phyloP scores from a whole-genome alignment of 2,888 invertebrate species.

The Lissocephala sabroskyi region DNA sequence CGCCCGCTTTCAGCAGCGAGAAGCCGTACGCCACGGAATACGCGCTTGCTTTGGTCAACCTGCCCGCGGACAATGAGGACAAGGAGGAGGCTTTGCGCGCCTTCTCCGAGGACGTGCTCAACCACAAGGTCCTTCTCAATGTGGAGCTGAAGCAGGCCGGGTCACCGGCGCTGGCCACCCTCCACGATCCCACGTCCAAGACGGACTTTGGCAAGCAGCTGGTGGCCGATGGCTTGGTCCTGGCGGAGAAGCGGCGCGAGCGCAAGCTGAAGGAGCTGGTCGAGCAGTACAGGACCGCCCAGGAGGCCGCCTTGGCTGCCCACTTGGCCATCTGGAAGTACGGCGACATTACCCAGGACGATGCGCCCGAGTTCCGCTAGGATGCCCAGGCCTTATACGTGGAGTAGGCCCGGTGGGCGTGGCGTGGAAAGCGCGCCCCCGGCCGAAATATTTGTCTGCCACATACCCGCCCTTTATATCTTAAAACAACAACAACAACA shows the following conservation, averaged over 20 bases:
- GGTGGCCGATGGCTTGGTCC: slow-evolving; percentile 87
- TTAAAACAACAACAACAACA: slow-evolving; percentile 29
- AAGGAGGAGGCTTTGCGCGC: slow-evolving; percentile 81
- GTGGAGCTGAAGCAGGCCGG: slow-evolving; percentile 80
- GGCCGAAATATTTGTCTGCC: slow-evolving; percentile 71
- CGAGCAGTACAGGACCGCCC: slow-evolving; percentile 87
- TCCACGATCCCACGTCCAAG: slow-evolving; percentile 69
- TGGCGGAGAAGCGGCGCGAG: slow-evolving; percentile 87
- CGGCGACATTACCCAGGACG: slow-evolving; percentile 86
- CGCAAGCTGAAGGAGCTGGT: slow-evolving; percentile 85
- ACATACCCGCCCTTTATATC: slow-evolving; percentile 72
- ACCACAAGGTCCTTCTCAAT: slow-evolving; percentile 86
- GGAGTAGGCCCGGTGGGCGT: slow-evolving; percentile 44
- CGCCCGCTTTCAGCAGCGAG: slow-evolving; percentile 82
- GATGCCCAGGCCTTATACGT: slow-evolving; percentile 35
- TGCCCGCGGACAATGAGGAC: slow-evolving; percentile 92
- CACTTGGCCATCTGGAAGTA: slow-evolving; percentile 97
- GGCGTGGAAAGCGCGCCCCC: slow-evolving; percentile 44
- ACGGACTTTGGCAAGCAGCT: slow-evolving; percentile 80
- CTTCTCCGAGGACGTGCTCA: slow-evolving; percentile 78
- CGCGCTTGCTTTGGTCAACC: slow-evolving; percentile 84
- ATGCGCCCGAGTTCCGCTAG: slow-evolving; percentile 72
- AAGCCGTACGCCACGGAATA: slow-evolving; percentile 91
- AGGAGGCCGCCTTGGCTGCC: slow-evolving; percentile 87
- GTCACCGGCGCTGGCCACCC: slow-evolving; percentile 68